Base-by-base conservation (phyloP, 1,140 invertebrate genomes). In the Adelges cooleyi region DNA sequence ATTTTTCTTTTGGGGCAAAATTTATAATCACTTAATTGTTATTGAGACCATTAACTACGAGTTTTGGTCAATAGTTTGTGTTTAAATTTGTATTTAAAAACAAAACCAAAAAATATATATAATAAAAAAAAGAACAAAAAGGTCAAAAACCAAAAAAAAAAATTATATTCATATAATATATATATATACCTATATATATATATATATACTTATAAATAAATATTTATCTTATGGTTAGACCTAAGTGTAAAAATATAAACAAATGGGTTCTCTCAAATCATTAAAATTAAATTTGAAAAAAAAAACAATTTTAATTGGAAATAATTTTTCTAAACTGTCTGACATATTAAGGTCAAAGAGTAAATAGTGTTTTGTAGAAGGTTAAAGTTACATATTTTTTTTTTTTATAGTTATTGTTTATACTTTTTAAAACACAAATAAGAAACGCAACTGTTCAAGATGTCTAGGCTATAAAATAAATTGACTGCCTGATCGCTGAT, bases 111-210 rank as follows among this genome's bases (percentile, higher is more conserved):
- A 33, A 33, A 33, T 5, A 33, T n/a, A n/a, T 33, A 33, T 6
- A 5, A 33, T 33, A 33, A 33, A 33, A 59, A 46, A 46, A 48
- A 48, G 25, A 44, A 25, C 23, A 48, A 48, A 56, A 51, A 44
- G 22, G 36, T 25, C 22, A 44, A 52, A 87, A 85, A 68, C 49
- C 38, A 56, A 62, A 46, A 62, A 59, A 13, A 44, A 62, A 42
- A 25, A 54, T 40, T 20, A 8, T 22, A 25, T 44, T 27, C 17
- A 59, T 20, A 42, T 46, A 17, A 46, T 44, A 29, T 42, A 56
- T 42, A 42, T 23, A 48, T 48, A 56, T 20, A 42, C 42, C 25
- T 42, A 22, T 25, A 51, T 5, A 25, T 44, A 20, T 44, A 40
- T 42, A 56, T 42, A 42, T 23, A 48, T 48, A 56, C 13, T 23